A percentile compares a stretch with the other conserved stretches of the same genome.
phyloP scores from a whole-genome alignment of 2,797 vertebrate genomes.

The Pseudochaenichthys georgianus region DNA sequence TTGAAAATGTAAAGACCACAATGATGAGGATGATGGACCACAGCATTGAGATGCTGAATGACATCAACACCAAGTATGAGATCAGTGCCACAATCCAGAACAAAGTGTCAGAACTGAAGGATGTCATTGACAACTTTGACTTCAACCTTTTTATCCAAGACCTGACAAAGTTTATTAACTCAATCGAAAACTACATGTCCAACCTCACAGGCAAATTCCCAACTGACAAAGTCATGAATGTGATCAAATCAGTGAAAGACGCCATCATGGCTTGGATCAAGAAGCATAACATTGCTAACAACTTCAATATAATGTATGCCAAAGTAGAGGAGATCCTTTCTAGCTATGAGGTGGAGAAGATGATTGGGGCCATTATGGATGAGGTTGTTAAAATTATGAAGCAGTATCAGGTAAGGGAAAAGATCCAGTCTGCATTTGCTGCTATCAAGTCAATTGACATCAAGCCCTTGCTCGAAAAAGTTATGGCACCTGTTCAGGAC shows the following conservation, averaged over 20 bases:
- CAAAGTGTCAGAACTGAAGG: conserved; percentile 84
- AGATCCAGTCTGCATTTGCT: conserved; percentile 78
- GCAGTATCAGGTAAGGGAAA: conserved; percentile 88
- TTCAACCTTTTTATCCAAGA: conserved; percentile 78
- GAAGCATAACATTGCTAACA: conserved; percentile 84
- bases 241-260: conserved; percentile 83
- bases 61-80: conserved; percentile 83
- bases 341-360: conserved; percentile 87
- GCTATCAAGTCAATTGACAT: conserved; percentile 85
- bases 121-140: conserved; percentile 86
- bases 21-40: conserved; percentile 81
- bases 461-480: conserved; percentile 80
- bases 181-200: conserved; percentile 73
- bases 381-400: conserved; percentile 86
- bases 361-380: conserved; percentile 86
- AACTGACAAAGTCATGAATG: conserved; percentile 80
- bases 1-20: conserved; percentile 84
- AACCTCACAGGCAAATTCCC: conserved; percentile 80
- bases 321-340: conserved; percentile 84
- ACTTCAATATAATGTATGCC: conserved; percentile 79
- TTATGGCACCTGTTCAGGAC: conserved; percentile 78
- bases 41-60: conserved; percentile 83
- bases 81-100: conserved; percentile 84
- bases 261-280: conserved; percentile 82
- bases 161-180: conserved; percentile 77